A percentile compares a stretch with the other conserved stretches of the same genome.
phyloP scores from a whole-genome alignment of 2,113 vertebrate species.

The Myiagra hebetior region DNA sequence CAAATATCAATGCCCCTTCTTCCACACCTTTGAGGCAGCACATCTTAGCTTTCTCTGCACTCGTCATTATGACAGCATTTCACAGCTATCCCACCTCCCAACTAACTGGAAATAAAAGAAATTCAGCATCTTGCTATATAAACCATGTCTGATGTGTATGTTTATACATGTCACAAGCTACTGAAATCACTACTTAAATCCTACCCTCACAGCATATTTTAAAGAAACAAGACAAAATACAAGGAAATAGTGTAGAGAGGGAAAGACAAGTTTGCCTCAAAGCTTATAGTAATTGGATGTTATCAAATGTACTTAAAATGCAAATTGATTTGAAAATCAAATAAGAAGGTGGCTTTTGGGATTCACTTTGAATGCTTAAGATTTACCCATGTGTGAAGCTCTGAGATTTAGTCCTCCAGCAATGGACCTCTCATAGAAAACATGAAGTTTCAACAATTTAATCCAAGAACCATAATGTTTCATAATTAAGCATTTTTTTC shows the following conservation, averaged over 20 bases:
- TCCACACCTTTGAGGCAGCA: background rate
- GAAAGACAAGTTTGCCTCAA: background rate
- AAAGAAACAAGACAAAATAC: background rate
- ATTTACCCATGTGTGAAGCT: background rate
- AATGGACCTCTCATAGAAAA: background rate
- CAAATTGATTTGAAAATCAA: background rate
- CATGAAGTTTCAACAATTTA: background rate
- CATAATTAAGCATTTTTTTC: background rate
- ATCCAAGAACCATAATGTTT: background rate
- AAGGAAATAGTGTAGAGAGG: background rate
- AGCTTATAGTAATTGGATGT: background rate
- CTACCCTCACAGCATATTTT: background rate
- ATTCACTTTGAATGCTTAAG: background rate
- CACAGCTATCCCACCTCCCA: background rate
- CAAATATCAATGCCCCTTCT: background rate
- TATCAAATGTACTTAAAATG: background rate
- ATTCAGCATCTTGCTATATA: background rate
- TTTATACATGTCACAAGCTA: background rate
- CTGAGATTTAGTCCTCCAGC: background rate
- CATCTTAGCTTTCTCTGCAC: background rate
- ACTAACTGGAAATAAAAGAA: background rate
- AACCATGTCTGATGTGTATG: accelerated
- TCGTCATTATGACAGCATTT: background rate
- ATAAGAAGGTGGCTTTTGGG: background rate
- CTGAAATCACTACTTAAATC: background rate